These are phyloP conservation scores for Thalassoma bifasciatum DNA, from an alignment of 2,113 vertebrate genomes.

Conservation along the genomic window DNA sequence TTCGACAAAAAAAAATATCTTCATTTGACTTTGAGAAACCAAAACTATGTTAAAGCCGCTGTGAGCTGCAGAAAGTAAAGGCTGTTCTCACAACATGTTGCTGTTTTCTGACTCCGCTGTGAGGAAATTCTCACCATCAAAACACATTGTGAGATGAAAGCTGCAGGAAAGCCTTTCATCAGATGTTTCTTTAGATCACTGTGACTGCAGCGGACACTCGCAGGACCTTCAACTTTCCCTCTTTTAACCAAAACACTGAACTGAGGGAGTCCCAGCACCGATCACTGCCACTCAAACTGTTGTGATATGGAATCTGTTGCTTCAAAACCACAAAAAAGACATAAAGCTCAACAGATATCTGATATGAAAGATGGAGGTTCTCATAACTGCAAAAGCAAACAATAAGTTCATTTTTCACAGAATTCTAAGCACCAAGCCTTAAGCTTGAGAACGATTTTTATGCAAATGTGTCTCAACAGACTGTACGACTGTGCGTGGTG, in stretches of 20 bases:
- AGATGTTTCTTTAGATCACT: constrained; percentile 26
- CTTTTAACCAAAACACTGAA: background rate
- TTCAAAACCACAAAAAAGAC: background rate
- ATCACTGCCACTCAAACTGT: background rate
- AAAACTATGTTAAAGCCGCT: constrained; percentile 5
- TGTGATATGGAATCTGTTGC: background rate
- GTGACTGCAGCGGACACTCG: constrained; percentile 31
- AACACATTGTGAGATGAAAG: constrained; percentile 51
- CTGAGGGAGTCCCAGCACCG: constrained; percentile 5
- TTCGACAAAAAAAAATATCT: constrained; percentile 1
- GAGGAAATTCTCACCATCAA: constrained; percentile 42
- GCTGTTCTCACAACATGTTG: constrained; percentile 9
- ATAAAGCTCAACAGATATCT: background rate
- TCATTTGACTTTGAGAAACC: constrained; percentile 16
- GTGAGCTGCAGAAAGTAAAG: constrained; percentile 4
- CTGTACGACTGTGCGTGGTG: constrained; percentile 32
- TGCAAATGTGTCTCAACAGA: constrained; percentile 15
- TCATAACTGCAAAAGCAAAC: background rate
- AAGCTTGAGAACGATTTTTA: background rate
- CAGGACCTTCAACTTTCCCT: constrained; percentile 23
- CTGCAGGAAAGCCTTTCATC: constrained; percentile 50
- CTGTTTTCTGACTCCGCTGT: constrained; percentile 8
- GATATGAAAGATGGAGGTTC: constrained; percentile 17
- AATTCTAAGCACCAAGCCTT: background rate
- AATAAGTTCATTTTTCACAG: constrained; percentile 15